phyloP scores from a whole-genome alignment of 2,113 vertebrate species.

The Chaetura pelagica region DNA sequence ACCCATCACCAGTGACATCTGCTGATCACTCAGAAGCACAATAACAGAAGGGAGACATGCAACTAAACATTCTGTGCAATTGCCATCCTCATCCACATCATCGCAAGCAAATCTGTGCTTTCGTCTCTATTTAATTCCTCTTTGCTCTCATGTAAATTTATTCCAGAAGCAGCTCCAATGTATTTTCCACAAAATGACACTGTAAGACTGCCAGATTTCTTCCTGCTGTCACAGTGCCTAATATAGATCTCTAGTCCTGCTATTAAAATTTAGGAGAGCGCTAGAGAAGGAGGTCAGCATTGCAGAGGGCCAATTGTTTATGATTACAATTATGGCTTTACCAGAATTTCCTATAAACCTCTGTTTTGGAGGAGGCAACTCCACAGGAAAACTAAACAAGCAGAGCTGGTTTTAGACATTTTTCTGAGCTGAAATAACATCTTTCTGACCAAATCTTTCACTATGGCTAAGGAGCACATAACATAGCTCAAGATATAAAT shows the following conservation, averaged over 20 bases:
- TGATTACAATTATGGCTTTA: not conserved
- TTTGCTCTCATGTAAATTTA: slow-evolving; percentile 59
- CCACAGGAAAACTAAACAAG: not conserved
- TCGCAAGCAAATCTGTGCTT: slow-evolving; percentile 66
- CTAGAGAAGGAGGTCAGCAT: not conserved
- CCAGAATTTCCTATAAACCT: not conserved
- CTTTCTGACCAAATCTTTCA: not conserved
- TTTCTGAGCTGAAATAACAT: not conserved
- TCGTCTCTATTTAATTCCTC: slow-evolving; percentile 51
- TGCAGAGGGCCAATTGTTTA: not conserved
- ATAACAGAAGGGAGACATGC: slow-evolving; percentile 66
- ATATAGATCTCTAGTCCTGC: slow-evolving; percentile 32
- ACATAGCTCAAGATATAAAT: not conserved
- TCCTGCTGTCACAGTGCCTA: slow-evolving; percentile 45
- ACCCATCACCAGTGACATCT: slow-evolving; percentile 64
- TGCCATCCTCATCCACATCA: slow-evolving; percentile 61
- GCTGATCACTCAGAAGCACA: slow-evolving; percentile 64
- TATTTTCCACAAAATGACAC: slow-evolving; percentile 59
- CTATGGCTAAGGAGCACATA: not conserved
- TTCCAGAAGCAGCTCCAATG: slow-evolving; percentile 43
- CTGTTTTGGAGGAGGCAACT: not conserved
- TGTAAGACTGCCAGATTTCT: slow-evolving; percentile 47
- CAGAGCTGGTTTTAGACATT: not conserved
- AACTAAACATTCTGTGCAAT: slow-evolving; percentile 72
- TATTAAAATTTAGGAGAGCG: slow-evolving; percentile 16